Evolutionary conservation across 1,140 invertebrate species (phyloP).

Genomic region (Archivesica marissinica): DNA sequence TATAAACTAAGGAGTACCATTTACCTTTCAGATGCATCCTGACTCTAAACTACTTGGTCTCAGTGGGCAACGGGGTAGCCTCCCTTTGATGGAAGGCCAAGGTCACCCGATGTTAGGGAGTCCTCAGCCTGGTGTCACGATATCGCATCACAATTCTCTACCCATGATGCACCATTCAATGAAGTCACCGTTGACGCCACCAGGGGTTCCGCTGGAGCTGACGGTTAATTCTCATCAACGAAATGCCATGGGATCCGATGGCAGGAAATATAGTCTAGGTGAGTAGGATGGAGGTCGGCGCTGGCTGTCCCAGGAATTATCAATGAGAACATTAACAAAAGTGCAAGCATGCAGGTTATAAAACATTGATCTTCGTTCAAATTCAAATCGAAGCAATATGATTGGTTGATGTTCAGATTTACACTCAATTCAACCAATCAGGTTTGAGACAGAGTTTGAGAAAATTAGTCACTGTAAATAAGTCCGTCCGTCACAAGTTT

Average conservation of each 20-base stretch:
- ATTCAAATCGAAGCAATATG: too few species aligned
- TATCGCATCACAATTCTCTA: slow-evolving; percentile 44
- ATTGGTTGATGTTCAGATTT: too few species aligned
- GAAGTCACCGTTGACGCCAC: slow-evolving; percentile 54
- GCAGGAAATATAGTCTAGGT: slow-evolving; percentile 60
- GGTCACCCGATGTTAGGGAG: slow-evolving; percentile 47
- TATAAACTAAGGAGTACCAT: too few species aligned
- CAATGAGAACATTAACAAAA: too few species aligned
- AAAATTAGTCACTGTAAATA: too few species aligned
- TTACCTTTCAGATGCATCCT: slow-evolving; percentile 52
- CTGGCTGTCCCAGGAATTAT: too few species aligned
- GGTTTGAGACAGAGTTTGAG: too few species aligned
- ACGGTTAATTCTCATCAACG: slow-evolving; percentile 55
- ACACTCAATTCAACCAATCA: too few species aligned
- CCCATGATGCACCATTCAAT: slow-evolving; percentile 54
- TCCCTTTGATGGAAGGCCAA: slow-evolving; percentile 45
- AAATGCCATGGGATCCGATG: slow-evolving; percentile 38
- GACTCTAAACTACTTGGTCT: slow-evolving; percentile 53
- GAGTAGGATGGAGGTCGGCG: too few species aligned
- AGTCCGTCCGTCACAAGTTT: too few species aligned
- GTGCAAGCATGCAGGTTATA: too few species aligned
- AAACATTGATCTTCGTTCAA: too few species aligned
- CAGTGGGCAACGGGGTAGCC: slow-evolving; percentile 33
- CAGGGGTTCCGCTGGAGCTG: slow-evolving; percentile 51
- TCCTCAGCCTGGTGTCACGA: slow-evolving; percentile 43